Conservation (phyloP, 2,888 invertebrate species). For the Girardia tigrina region DNA sequence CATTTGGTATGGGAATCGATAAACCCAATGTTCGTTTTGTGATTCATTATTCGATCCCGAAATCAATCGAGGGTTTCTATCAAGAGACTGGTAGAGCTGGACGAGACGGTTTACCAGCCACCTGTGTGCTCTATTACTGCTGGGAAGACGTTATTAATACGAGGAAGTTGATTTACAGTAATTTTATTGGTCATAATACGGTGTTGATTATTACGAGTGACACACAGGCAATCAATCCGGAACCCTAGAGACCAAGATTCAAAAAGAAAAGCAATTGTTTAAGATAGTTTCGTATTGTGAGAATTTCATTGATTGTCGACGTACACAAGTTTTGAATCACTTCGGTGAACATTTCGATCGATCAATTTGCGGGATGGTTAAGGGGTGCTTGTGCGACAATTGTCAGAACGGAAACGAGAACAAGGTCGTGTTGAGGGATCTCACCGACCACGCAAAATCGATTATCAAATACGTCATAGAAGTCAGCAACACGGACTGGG, state of each 20-base stretch:
- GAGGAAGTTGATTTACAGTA: conserved; percentile 47
- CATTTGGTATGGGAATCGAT: conserved; percentile 52
- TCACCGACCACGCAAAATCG: conserved; percentile 63
- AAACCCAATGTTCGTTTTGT: conserved; percentile 59
- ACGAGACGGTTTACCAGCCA: conserved; percentile 69
- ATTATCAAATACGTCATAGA: conserved; percentile 59
- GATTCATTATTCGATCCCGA: conserved; percentile 77
- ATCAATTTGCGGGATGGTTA: conserved; percentile 59
- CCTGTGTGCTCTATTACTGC: conserved; percentile 73
- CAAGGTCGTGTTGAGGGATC: conserved; percentile 55
- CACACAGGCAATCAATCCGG: conserved; percentile 45
- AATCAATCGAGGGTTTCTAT: conserved; percentile 88
- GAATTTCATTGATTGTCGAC: conserved; percentile 76
- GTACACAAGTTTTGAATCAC: conserved; percentile 70
- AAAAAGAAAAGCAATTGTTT: conserved; percentile 71
- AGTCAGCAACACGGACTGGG: conserved; percentile 43
- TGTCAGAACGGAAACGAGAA: conserved; percentile 55
- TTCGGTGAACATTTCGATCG: conserved; percentile 71
- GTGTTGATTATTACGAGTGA: too few species aligned
- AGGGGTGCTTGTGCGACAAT: conserved; percentile 70
- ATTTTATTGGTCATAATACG: too few species aligned
- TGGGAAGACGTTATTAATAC: conserved; percentile 60
- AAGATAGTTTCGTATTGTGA: conserved; percentile 82
- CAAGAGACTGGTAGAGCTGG: conserved; percentile 94
- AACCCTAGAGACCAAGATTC: conserved; percentile 52